Evolutionary conservation across 1,140 invertebrate genomes (phyloP).

Genomic region (Saccostrea cuccullata): DNA sequence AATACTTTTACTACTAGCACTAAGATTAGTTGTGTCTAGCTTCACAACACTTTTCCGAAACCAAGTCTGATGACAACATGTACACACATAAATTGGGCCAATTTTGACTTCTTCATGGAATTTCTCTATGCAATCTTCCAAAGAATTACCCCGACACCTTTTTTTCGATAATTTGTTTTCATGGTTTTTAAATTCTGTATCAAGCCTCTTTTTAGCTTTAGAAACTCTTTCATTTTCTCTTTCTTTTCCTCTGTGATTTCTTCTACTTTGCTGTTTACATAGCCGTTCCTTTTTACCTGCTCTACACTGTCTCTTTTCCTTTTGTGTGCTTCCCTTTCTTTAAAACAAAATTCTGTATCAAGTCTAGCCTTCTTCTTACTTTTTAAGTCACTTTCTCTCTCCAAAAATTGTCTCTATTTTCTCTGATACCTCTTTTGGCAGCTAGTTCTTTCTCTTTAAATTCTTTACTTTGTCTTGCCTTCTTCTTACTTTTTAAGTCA

Average conservation of each 20-base stretch:
- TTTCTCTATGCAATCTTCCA: background rate
- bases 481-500: background rate
- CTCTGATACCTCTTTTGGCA: slow-evolving; percentile 1
- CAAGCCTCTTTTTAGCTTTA: slow-evolving; percentile 6
- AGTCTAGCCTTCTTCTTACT: background rate
- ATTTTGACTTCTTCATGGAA: slow-evolving; percentile 30
- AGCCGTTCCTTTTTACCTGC: background rate
- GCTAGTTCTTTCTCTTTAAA: slow-evolving; percentile 39
- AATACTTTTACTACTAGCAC: background rate
- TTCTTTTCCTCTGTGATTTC: background rate
- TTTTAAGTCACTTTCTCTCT: slow-evolving; percentile 7
- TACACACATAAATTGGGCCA: slow-evolving; percentile 52
- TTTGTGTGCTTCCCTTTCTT: slow-evolving; percentile 33
- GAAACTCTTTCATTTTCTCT: background rate
- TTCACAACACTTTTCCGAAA: slow-evolving; percentile 50
- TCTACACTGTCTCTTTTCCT: background rate
- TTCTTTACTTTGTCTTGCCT: slow-evolving; percentile 37
- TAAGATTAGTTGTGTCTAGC: background rate
- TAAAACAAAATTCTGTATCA: background rate
- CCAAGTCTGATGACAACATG: slow-evolving; percentile 57
- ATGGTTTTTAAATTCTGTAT: background rate
- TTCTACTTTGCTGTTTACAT: slow-evolving; percentile 22
- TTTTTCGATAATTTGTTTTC: slow-evolving; percentile 1
- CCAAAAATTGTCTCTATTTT: slow-evolving; percentile 35
- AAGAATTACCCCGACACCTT: background rate